These are phyloP conservation scores for Pygoscelis antarcticus DNA, from an alignment of 2,113 vertebrate genomes.

Conservation along the genomic window DNA sequence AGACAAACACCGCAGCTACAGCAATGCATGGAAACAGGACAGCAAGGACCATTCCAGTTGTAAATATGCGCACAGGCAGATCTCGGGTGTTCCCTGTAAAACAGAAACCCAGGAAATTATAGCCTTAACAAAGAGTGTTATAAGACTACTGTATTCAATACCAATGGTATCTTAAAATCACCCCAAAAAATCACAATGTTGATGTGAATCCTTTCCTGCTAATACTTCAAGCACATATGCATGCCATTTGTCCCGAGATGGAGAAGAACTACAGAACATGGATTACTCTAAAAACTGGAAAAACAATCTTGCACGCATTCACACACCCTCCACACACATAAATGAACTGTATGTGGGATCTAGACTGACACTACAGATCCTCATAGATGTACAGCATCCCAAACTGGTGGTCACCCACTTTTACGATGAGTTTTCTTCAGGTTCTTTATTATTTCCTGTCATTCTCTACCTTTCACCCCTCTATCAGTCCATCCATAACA, in stretches of 20 bases:
- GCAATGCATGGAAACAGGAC: conserved; percentile 16
- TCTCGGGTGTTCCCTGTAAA: conserved; percentile 44
- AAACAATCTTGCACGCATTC: accelerated
- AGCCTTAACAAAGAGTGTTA: background rate
- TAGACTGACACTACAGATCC: background rate
- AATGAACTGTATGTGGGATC: background rate
- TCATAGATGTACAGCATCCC: background rate
- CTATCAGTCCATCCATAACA: background rate
- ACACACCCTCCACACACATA: background rate
- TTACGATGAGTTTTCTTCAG: background rate
- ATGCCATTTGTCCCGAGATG: background rate
- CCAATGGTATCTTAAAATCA: background rate
- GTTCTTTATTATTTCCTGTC: background rate
- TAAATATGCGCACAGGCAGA: conserved; percentile 68
- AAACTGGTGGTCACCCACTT: background rate
- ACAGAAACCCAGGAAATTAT: background rate
- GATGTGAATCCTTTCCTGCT: background rate
- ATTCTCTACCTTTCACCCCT: background rate
- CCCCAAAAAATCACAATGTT: background rate
- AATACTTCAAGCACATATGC: background rate
- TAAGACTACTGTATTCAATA: background rate
- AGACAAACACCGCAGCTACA: conserved; percentile 34
- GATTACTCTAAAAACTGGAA: background rate
- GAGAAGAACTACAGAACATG: background rate
- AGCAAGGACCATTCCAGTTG: conserved; percentile 56